Percentiles rank a stretch among this genome's conserved stretches.
phyloP scores from a whole-genome alignment of 2,797 vertebrate genomes.

The Gallinago nigripennis region DNA sequence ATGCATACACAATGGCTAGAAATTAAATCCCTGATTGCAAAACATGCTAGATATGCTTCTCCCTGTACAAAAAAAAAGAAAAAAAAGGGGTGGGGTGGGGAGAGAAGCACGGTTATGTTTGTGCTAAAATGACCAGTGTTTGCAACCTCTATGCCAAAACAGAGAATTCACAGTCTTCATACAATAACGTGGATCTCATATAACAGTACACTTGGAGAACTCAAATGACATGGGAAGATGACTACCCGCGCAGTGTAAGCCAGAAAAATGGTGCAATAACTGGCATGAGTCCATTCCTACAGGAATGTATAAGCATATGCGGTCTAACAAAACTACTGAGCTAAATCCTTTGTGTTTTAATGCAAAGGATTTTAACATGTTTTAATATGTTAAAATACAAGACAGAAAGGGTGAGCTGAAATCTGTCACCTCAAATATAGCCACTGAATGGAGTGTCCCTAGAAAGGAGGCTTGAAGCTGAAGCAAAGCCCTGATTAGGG shows the following conservation, averaged over 20 bases:
- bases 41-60: not conserved
- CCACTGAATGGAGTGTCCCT: not conserved
- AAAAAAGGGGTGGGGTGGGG: no score
- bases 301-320: accelerated
- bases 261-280: not conserved
- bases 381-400: not conserved
- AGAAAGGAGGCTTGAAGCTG: not conserved
- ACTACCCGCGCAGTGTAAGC: not conserved
- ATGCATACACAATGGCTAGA: not conserved
- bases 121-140: not conserved
- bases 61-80: not conserved
- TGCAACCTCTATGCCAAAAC: not conserved
- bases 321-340: not conserved
- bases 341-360: not conserved
- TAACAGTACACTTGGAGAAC: not conserved
- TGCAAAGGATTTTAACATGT: not conserved
- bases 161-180: not conserved
- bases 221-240: not conserved
- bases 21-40: not conserved
- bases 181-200: not conserved
- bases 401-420: not conserved
- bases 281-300: not conserved
- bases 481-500: not conserved
- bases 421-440: not conserved
- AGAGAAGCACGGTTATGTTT: not conserved